Evolutionary conservation across 2,113 vertebrate genomes (phyloP), one percentile per base, ranked within the genome.

Genomic region (Podarcis cretensis): DNA sequence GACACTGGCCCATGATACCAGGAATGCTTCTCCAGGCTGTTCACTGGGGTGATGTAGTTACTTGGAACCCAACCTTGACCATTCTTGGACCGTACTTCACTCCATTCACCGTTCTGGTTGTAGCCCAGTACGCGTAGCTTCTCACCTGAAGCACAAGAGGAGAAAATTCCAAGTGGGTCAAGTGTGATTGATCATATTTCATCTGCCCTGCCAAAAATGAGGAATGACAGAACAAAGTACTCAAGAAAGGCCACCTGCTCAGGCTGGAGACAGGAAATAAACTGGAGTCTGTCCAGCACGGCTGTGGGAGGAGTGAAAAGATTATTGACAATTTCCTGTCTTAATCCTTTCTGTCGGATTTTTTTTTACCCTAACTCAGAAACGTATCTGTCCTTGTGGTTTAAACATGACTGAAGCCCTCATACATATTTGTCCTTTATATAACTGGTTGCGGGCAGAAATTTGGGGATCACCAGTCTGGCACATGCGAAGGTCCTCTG

Each of bases 1-100:
- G 99, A 99, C 95, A 99, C 99, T 0, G 99, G 99, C 37, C 99
- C 99, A 0, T 99, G 99, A 96, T 99, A 99, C 99, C 99, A 99
- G 37, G 99, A 99, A 87, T 99, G 99, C 90, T 99, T 99, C 93
- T 99, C 99, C 95, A 99, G 97, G 89, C 99, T 99, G 97, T 99
- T 99, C 89, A 99, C 99, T 0, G 99, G 99, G 0, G 99, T 99
- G 96, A 99, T 99, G 96, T 99, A 99, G 97, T 99, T 99, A 96
- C 98, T 99, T 0, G 99, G 99, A 23, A 99, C 99, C 99, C 99
- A 99, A 71, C 99, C 99, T 93, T 99, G 99, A 91, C 99, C 99
- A 0, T 99, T 99, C 96, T 99, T 99, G 0, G 99, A 99, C 83
- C 98, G 98, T 89, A 99, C 99, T 93, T 99, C 99, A 16, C 99